Conservation (phyloP, 2,888 invertebrate genomes). For the Helicoverpa assulta region DNA sequence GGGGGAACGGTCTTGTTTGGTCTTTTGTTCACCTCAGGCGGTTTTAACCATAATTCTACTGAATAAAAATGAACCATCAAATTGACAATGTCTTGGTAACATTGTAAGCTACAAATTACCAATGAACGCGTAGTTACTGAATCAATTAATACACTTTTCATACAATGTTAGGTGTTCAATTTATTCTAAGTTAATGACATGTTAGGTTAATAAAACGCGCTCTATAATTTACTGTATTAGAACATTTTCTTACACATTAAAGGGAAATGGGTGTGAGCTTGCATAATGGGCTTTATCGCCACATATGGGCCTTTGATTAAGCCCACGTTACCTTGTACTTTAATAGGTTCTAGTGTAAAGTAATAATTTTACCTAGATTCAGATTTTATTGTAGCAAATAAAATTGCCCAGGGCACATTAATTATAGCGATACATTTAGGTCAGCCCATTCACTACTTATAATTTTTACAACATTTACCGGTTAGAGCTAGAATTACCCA, state of each 20-base stretch:
- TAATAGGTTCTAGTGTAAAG: constrained; percentile 40
- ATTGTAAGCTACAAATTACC: not conserved
- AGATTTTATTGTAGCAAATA: constrained; percentile 41
- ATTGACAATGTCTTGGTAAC: constrained; percentile 6
- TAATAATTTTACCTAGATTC: constrained; percentile 43
- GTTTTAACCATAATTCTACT: constrained; percentile 12
- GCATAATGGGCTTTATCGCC: constrained; percentile 53
- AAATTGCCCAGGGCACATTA: constrained; percentile 37
- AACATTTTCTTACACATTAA: constrained; percentile 52
- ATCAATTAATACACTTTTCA: not conserved
- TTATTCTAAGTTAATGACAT: constrained; percentile 39
- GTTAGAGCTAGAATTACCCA: constrained; percentile 4
- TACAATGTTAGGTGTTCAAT: constrained; percentile 2
- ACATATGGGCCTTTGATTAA: constrained; percentile 59
- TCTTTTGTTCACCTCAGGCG: not conserved
- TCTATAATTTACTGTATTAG: constrained; percentile 52
- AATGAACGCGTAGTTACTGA: not conserved
- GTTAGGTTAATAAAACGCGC: constrained; percentile 40
- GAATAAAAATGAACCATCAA: not conserved
- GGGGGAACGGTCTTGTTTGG: constrained; percentile 15
- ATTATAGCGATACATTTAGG: constrained; percentile 33
- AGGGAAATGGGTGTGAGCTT: constrained; percentile 50
- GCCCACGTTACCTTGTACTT: constrained; percentile 44
- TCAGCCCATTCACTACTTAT: constrained; percentile 28
- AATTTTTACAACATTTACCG: constrained; percentile 34